Percentiles rank a stretch among this genome's conserved stretches.
phyloP scores from a whole-genome alignment of 2,113 vertebrate genomes.

The Psophia crepitans region DNA sequence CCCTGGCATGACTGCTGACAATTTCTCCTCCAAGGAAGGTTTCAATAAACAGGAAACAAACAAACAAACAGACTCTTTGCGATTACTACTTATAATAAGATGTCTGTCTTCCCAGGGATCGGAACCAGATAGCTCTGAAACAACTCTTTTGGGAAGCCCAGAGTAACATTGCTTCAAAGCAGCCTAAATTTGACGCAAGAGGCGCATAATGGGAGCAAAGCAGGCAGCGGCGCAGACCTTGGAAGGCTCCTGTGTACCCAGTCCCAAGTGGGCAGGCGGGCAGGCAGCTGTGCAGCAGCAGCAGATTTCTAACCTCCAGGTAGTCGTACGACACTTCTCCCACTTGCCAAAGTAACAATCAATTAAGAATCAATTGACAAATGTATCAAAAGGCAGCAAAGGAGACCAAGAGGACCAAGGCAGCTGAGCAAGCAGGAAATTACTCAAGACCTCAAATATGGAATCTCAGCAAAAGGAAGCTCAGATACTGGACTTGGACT shows the following conservation, averaged over 20 bases:
- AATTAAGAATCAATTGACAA: not conserved
- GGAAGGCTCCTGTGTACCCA: rapidly evolving
- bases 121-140: not conserved
- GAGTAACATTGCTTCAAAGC: not conserved
- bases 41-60: not conserved
- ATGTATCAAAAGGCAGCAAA: not conserved
- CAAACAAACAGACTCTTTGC: not conserved
- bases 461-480: slow-evolving; percentile 14
- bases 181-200: not conserved
- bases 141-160: not conserved
- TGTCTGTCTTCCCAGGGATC: not conserved
- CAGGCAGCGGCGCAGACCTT: rapidly evolving
- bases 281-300: not conserved
- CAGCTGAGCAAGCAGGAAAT: slow-evolving; percentile 41
- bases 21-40: not conserved
- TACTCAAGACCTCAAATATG: not conserved
- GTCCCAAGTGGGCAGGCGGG: not conserved
- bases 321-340: not conserved
- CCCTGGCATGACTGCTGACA: not conserved
- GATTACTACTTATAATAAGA: not conserved
- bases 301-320: not conserved
- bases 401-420: not conserved
- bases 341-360: not conserved
- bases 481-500: not conserved
- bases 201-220: too few species aligned